A percentile compares a stretch with the other conserved stretches of the same genome.
phyloP scores from a whole-genome alignment of 1,140 invertebrate genomes.

The Nixonia krombeini region DNA sequence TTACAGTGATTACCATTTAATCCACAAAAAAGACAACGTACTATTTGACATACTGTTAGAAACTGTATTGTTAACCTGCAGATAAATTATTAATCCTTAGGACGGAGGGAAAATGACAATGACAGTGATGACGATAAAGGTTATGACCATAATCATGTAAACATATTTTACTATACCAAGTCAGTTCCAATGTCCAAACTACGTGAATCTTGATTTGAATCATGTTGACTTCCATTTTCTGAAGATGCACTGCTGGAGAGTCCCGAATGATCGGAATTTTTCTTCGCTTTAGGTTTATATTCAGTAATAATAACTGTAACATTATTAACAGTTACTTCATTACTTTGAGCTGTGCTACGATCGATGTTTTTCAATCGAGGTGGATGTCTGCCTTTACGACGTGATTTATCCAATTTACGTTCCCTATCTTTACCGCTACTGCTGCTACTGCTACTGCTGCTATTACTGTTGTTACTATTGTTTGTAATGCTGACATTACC shows the following conservation, averaged over 20 bases:
- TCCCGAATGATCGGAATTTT: constrained; percentile 72
- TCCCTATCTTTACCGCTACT: constrained; percentile 72
- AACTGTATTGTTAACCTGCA: too few relatives aligned
- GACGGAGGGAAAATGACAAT: too few relatives aligned
- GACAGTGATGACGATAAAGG: too few relatives aligned
- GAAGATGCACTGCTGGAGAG: constrained; percentile 75
- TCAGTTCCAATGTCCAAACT: constrained; percentile 72
- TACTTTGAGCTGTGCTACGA: constrained; percentile 87
- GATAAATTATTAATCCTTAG: too few relatives aligned
- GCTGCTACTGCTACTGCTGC: constrained; percentile 74
- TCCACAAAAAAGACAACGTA: too few relatives aligned
- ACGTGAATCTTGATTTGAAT: constrained; percentile 76
- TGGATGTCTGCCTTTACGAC: constrained; percentile 73
- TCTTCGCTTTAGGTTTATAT: constrained; percentile 88
- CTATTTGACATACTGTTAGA: too few relatives aligned
- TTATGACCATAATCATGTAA: too few relatives aligned
- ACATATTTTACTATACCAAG: constrained; percentile 3
- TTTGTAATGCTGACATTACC: background rate
- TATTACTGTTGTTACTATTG: constrained; percentile 70
- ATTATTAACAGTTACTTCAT: constrained; percentile 96
- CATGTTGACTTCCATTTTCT: constrained; percentile 76
- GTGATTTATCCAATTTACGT: constrained; percentile 66
- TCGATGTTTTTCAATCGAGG: constrained; percentile 92
- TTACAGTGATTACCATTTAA: too few relatives aligned
- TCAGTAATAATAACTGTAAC: constrained; percentile 97